Base-by-base conservation (phyloP, 2,113 vertebrate species). In the Zeus faber region DNA sequence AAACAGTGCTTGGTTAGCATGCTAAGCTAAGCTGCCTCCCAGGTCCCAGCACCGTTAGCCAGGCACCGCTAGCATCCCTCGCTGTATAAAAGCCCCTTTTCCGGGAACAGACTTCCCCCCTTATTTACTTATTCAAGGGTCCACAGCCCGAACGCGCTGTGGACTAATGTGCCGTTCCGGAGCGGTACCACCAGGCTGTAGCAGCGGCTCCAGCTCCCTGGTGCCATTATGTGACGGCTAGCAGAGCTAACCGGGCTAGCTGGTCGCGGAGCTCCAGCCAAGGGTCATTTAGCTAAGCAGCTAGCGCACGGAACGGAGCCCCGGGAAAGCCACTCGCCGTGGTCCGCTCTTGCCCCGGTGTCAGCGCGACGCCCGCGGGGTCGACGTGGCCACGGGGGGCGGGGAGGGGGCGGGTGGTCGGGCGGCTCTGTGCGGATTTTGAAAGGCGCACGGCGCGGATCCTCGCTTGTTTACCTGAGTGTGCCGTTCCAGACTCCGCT, bases 401-500 rank as follows among this genome's bases (percentile, higher is more conserved):
- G 21, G 33, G 56, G 40, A 24, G 48, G 22, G 16, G 58, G 48
- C 66, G 24, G 21, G 33, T 58, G 40, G 27, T 3, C 4, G 55
- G 55, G 64, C 49, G 7, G 58, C n/a, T n/a, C n/a, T n/a, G n/a
- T n/a, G n/a, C n/a, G n/a, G 76, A 82, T 81, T 79, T 75, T 70
- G 60, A 74, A n/a, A n/a, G n/a, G n/a, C n/a, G n/a, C n/a, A n/a
- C n/a, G n/a, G n/a, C n/a, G n/a, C n/a, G n/a, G n/a, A n/a, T n/a
- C n/a, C n/a, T n/a, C n/a, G n/a, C n/a, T 87, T 91, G 88, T 89
- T 91, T 90, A 90, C 89, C 89, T 91, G 89, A 68, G 83, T 81
- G 48, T 78, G 81, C 87, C 85, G 89, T 89, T 89, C 87, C 89
- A 87, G 85, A 89, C 83, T 89, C n/a, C n/a, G 82, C n/a, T 88